phyloP scores from a whole-genome alignment of 2,888 invertebrate species.

The Melinopterus prodromus region DNA sequence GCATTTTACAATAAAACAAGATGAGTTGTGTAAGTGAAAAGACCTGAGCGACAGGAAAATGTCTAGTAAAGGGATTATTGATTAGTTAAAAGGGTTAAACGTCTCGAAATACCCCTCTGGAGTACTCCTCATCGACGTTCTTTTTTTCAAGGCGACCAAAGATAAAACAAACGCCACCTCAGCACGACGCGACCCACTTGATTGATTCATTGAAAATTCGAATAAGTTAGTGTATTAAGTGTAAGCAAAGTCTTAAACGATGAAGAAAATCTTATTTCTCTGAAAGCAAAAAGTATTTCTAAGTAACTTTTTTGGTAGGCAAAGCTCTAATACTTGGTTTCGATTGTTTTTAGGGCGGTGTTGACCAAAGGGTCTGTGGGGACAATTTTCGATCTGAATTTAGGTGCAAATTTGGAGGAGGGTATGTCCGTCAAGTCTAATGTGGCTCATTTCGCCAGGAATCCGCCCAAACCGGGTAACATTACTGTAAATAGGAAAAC shows the following conservation, averaged over 20 bases:
- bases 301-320: too few species aligned
- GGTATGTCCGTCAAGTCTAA: constrained; percentile 31
- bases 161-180: constrained; percentile 34
- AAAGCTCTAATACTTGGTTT: neutral
- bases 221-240: neutral
- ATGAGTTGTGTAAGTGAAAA: neutral
- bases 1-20: neutral
- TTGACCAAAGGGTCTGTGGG: neutral
- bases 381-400: constrained; percentile 16
- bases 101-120: constrained; percentile 13
- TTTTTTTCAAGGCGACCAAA: constrained; percentile 20
- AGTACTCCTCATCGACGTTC: constrained; percentile 9
- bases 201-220: neutral
- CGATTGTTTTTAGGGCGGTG: neutral
- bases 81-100: constrained; percentile 9
- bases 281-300: too few species aligned
- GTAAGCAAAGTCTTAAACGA: too few species aligned
- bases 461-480: constrained; percentile 11
- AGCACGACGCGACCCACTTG: constrained; percentile 25
- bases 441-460: constrained; percentile 31
- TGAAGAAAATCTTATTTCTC: too few species aligned
- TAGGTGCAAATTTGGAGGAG: neutral
- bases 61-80: constrained; percentile 13
- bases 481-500: constrained; percentile 25
- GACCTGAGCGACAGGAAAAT: neutral